phyloP scores from a whole-genome alignment of 1,140 invertebrate genomes.

The Megalonaias nervosa region DNA sequence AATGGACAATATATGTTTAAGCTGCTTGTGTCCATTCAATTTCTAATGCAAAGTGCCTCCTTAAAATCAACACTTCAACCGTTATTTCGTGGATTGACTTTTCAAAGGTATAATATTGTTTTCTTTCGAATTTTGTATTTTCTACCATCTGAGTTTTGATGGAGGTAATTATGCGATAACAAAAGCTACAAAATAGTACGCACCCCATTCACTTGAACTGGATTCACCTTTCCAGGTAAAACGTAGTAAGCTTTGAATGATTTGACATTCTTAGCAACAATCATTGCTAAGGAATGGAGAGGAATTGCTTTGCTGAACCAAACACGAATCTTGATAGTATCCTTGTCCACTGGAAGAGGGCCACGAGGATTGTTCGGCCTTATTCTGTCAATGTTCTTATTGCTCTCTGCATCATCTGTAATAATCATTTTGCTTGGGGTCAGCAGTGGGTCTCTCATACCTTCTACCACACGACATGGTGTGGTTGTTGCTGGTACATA shows the following conservation, averaged over 20 bases:
- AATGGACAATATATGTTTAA: background rate
- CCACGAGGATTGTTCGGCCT: constrained; percentile 1
- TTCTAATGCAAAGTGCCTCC: background rate
- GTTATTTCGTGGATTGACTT: too few relatives aligned
- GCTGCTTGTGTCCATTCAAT: background rate
- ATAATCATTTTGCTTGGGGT: constrained; percentile 17
- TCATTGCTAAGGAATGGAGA: constrained; percentile 1
- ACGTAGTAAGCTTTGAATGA: constrained; percentile 5
- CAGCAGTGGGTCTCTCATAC: constrained; percentile 16
- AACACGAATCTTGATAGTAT: background rate
- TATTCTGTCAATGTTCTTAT: constrained; percentile 16
- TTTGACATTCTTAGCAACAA: constrained; percentile 3
- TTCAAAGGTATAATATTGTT: too few relatives aligned
- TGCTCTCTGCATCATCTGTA: background rate
- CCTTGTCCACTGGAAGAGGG: constrained; percentile 6
- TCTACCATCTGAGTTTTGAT: too few relatives aligned
- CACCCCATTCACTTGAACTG: background rate
- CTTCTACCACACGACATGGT: constrained; percentile 8
- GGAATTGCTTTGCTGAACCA: constrained; percentile 7
- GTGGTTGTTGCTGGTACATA: background rate
- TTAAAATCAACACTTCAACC: too few relatives aligned
- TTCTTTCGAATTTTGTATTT: too few relatives aligned
- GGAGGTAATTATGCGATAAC: too few relatives aligned
- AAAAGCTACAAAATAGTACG: too few relatives aligned
- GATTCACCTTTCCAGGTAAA: background rate